Conservation (phyloP, 1,140 invertebrate genomes). For the Magallana angulata region DNA sequence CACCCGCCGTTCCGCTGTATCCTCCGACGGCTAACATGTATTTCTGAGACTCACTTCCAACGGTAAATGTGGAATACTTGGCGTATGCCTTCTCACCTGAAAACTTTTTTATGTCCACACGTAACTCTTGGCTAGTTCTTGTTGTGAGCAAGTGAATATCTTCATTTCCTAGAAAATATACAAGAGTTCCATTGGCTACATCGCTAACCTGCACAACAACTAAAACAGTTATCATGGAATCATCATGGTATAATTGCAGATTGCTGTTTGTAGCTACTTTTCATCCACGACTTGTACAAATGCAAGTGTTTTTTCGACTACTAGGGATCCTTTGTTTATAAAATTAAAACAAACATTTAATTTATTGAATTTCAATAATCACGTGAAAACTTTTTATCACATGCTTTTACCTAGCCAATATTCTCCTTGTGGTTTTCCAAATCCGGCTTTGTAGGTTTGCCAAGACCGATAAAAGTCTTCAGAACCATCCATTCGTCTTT, state of each 20-base stretch:
- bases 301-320: too few species aligned
- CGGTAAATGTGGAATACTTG: constrained; percentile 48
- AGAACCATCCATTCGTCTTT: constrained; percentile 31
- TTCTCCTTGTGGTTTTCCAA: constrained; percentile 36
- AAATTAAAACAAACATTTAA: too few species aligned
- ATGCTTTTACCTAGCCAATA: constrained; percentile 35
- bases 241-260: too few species aligned
- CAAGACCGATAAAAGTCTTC: constrained; percentile 38
- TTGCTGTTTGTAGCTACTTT: too few species aligned
- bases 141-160: constrained; percentile 36
- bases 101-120: constrained; percentile 56
- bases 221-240: too few species aligned
- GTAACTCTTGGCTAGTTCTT: constrained; percentile 7
- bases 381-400: too few species aligned
- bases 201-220: too few species aligned
- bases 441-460: constrained; percentile 40
- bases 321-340: too few species aligned
- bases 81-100: constrained; percentile 40
- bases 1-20: constrained; percentile 54
- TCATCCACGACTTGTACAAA: too few species aligned
- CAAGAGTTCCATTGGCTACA: too few species aligned
- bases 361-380: too few species aligned
- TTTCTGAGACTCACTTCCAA: constrained; percentile 27
- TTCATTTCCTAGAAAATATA: constrained; percentile 45
- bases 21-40: constrained; percentile 41